Percentiles rank a stretch among this genome's conserved stretches.
These are phyloP conservation scores for Ornithoptera priamus DNA, from an alignment of 2,888 invertebrate genomes.

Conservation along the genomic window DNA sequence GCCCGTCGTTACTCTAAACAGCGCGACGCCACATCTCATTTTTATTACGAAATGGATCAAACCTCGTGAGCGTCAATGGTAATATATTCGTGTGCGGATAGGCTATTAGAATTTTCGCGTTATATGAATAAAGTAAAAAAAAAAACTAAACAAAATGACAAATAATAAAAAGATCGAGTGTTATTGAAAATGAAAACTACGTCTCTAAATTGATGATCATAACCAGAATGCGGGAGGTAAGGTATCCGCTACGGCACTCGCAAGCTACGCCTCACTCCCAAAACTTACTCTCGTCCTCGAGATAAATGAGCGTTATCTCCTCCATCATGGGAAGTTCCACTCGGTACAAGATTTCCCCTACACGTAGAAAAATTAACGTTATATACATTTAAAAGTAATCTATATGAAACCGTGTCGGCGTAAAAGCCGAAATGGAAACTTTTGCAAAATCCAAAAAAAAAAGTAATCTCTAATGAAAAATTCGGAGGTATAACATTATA, in stretches of 20 bases:
- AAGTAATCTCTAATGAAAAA: conserved; percentile 22
- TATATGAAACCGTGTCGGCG: conserved; percentile 37
- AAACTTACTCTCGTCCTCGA: conserved; percentile 91
- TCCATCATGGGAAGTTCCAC: conserved; percentile 96
- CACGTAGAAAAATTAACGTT: conserved; percentile 81
- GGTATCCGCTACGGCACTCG: conserved; percentile 82
- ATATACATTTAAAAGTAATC: conserved; percentile 62
- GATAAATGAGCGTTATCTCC: conserved; percentile 95
- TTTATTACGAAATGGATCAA: conserved; percentile 54
- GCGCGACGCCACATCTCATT: conserved; percentile 47
- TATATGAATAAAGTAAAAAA: conserved; percentile 67
- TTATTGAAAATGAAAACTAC: conserved; percentile 79
- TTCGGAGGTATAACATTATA: conserved; percentile 35
- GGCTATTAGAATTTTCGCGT: conserved; percentile 73
- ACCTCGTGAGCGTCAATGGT: conserved; percentile 62
- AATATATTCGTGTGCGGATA: conserved; percentile 68
- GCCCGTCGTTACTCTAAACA: conserved; percentile 36
- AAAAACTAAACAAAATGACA: conserved; percentile 58
- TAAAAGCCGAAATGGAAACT: conserved; percentile 23
- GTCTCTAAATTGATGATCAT: conserved; percentile 80
- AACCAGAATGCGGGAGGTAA: conserved; percentile 81
- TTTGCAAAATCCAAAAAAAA: conserved; percentile 4
- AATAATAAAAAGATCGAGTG: conserved; percentile 70
- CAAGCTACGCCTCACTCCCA: conserved; percentile 83
- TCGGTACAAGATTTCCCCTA: conserved; percentile 94